A percentile compares a stretch with the other conserved stretches of the same genome.
Conservation (phyloP, 2,888 invertebrate species). For the Pachycephus smyrnensis region DNA sequence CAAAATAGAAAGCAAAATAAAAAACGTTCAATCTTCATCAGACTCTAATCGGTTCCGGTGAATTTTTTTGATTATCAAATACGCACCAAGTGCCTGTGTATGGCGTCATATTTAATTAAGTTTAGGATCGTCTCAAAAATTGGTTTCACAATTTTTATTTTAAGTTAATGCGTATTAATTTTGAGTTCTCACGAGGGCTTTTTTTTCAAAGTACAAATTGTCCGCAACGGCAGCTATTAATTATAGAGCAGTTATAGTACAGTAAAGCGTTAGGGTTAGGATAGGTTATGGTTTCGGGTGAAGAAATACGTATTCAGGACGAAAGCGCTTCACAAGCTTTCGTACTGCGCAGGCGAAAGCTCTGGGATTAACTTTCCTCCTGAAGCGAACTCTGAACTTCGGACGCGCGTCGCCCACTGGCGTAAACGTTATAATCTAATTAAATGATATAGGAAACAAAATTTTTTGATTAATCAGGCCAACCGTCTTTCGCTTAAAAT, state of each 20-base stretch:
- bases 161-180: slow-evolving; percentile 16
- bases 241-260: slow-evolving; percentile 2
- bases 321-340: background rate
- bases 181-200: slow-evolving; percentile 8
- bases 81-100: slow-evolving; percentile 28
- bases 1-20: background rate
- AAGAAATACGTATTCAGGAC: background rate
- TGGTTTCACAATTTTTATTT: slow-evolving; percentile 11
- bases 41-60: background rate
- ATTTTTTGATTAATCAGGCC: slow-evolving; percentile 21
- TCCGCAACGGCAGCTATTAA: slow-evolving; percentile 39
- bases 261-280: background rate
- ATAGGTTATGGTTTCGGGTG: background rate
- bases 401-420: background rate
- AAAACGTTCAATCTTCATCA: too few relatives aligned
- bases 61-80: slow-evolving; percentile 16
- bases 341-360: slow-evolving; percentile 6
- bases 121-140: slow-evolving; percentile 8
- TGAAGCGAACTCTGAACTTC: background rate
- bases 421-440: background rate
- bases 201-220: slow-evolving; percentile 24
- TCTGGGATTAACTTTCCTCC: background rate
- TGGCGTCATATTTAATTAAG: slow-evolving; percentile 21
- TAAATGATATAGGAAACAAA: background rate
- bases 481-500: slow-evolving; percentile 28